phyloP scores from a whole-genome alignment of 2,888 invertebrate species.

The Pseudeuparius sepicola region DNA sequence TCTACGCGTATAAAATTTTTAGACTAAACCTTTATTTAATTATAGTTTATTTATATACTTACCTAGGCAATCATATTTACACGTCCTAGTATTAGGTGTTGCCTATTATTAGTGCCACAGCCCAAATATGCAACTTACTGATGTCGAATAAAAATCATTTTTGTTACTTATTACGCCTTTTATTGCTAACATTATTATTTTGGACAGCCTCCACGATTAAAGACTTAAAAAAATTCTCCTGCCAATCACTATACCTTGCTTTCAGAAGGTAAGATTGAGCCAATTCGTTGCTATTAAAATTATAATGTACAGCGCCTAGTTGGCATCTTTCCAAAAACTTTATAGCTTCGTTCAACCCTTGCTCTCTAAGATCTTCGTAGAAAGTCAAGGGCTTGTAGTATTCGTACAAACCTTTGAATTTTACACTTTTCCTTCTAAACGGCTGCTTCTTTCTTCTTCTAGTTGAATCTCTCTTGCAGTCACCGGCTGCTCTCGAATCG shows the following conservation, averaged over 20 bases:
- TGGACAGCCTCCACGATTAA: constrained; percentile 36
- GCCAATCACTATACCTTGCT: constrained; percentile 43
- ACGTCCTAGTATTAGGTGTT: too few relatives aligned
- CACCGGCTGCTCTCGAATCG: constrained; percentile 10
- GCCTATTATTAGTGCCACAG: too few relatives aligned
- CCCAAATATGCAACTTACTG: too few relatives aligned
- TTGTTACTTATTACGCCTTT: too few relatives aligned
- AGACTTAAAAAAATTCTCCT: constrained; percentile 42
- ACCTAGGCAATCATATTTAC: too few relatives aligned
- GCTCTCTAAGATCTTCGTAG: constrained; percentile 32
- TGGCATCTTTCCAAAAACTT: constrained; percentile 39
- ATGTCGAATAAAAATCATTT: too few relatives aligned
- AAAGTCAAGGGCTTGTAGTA: constrained; percentile 29
- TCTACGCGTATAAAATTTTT: too few relatives aligned
- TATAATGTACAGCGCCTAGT: constrained; percentile 37
- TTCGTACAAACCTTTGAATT: constrained; percentile 27
- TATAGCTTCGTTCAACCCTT: constrained; percentile 32
- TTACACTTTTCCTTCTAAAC: constrained; percentile 17
- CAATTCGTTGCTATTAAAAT: constrained; percentile 37
- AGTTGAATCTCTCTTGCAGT: too few relatives aligned
- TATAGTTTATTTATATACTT: too few relatives aligned
- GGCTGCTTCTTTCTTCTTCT: constrained; percentile 12
- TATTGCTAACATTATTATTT: too few relatives aligned
- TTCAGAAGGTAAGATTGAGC: constrained; percentile 43
- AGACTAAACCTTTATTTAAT: too few relatives aligned